These are phyloP conservation scores for Lochmaea crataegi DNA, from an alignment of 2,888 invertebrate genomes.

Conservation along the genomic window DNA sequence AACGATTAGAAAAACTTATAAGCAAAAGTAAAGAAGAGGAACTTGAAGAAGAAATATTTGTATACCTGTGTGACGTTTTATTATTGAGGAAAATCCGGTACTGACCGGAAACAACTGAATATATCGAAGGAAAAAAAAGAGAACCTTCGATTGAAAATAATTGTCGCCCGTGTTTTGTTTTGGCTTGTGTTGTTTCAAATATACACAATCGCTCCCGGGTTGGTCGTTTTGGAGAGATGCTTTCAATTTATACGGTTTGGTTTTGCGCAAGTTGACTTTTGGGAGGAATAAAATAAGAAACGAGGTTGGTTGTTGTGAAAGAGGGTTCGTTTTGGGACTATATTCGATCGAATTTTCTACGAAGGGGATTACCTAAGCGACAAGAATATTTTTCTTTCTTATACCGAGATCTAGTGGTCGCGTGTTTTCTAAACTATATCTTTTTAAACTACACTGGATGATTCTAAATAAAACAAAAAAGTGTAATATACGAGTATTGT, in stretches of 20 bases:
- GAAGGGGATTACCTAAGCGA: constrained; percentile 8
- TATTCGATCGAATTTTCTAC: background rate
- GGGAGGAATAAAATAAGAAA: constrained; percentile 63
- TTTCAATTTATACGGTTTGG: constrained; percentile 62
- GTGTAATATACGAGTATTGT: no score
- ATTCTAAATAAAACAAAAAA: no score
- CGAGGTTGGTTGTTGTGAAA: constrained; percentile 37
- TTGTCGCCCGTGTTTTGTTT: constrained; percentile 62
- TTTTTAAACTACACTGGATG: no score
- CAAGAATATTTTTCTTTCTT: background rate
- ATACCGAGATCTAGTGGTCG: no score
- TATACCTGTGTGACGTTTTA: no score
- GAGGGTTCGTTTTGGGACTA: constrained; percentile 19
- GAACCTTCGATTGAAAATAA: constrained; percentile 64
- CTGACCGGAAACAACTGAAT: constrained; percentile 11
- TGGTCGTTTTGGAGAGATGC: constrained; percentile 62
- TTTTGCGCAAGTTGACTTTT: constrained; percentile 59
- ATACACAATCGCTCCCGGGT: constrained; percentile 61
- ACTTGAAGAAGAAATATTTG: no score
- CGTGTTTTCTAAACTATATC: background rate
- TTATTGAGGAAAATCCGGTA: background rate
- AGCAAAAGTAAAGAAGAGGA: no score
- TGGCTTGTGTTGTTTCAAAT: constrained; percentile 38
- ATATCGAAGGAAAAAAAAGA: constrained; percentile 45
- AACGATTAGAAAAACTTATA: no score